Conservation (phyloP, 2,113 vertebrate genomes). For the Anser brachyrhynchus region DNA sequence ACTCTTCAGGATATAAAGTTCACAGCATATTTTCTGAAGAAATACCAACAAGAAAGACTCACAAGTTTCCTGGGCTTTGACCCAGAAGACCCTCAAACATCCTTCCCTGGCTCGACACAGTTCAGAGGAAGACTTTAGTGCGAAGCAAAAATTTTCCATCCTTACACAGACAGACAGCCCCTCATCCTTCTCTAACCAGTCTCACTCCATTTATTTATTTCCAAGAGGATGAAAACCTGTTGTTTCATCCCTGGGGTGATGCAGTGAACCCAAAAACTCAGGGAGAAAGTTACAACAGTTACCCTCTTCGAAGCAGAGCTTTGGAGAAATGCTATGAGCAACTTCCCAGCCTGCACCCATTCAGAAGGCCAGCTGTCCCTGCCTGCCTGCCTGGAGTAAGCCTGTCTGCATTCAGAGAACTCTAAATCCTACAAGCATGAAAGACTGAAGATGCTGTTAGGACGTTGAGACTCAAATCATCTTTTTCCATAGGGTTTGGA, state of each 20-base stretch:
- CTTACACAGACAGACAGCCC: neutral
- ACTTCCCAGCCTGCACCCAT: rapidly evolving
- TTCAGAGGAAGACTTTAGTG: slow-evolving; percentile 26
- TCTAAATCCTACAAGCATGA: rapidly evolving
- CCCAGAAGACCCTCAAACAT: slow-evolving; percentile 30
- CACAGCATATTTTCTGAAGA: slow-evolving; percentile 57
- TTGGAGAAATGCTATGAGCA: neutral
- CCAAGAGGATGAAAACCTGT: neutral
- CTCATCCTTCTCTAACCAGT: neutral
- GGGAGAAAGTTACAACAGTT: neutral
- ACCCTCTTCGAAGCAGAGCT: neutral
- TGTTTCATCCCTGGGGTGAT: neutral
- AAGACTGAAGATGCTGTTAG: neutral
- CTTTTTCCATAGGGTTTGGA: neutral
- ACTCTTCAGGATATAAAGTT: slow-evolving; percentile 72
- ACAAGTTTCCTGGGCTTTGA: slow-evolving; percentile 65
- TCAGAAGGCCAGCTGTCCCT: neutral
- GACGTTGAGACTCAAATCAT: neutral
- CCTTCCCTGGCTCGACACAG: slow-evolving; percentile 26
- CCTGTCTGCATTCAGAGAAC: neutral
- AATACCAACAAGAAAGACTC: slow-evolving; percentile 48
- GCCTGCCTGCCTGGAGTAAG: neutral
- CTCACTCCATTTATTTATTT: neutral
- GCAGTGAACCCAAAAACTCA: neutral
- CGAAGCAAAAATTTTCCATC: neutral